Conservation (phyloP, 1,140 invertebrate species). For the Dryas iulia region DNA sequence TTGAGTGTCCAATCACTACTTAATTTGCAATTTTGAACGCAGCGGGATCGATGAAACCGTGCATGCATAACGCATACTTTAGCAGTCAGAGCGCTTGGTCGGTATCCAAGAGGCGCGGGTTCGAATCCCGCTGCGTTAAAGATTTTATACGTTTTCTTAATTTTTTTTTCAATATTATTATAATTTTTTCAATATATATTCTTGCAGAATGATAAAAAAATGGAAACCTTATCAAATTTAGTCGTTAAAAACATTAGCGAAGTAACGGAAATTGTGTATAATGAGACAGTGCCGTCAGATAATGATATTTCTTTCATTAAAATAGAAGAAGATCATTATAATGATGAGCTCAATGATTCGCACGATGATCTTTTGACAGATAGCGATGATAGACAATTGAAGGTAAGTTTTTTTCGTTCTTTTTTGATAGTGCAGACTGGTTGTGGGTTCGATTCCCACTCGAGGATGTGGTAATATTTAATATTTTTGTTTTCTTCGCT, state of each 20-base stretch:
- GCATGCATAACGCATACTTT: no score
- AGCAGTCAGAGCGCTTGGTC: no score
- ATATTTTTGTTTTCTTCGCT: no score
- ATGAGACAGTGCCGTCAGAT: neutral
- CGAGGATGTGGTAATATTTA: no score
- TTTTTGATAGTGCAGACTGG: neutral
- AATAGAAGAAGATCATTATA: constrained; percentile 22
- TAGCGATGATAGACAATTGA: neutral
- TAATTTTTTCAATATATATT: neutral
- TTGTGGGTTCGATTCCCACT: no score
- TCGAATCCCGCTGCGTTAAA: no score
- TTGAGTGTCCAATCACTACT: no score
- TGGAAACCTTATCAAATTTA: neutral
- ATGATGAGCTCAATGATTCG: constrained; percentile 9
- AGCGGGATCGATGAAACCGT: no score
- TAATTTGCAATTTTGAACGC: no score
- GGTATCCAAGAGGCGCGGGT: no score
- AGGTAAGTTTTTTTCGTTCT: neutral
- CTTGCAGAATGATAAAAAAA: neutral
- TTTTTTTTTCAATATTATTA: no score
- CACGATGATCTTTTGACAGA: constrained; percentile 9
- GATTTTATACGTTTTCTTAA: no score
- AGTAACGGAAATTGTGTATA: neutral
- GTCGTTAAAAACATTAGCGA: neutral
- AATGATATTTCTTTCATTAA: constrained; percentile 26